A percentile compares a stretch with the other conserved stretches of the same genome.
Evolutionary conservation across 2,888 invertebrate species (phyloP).

Genomic region (Ochropleura leucogaster): DNA sequence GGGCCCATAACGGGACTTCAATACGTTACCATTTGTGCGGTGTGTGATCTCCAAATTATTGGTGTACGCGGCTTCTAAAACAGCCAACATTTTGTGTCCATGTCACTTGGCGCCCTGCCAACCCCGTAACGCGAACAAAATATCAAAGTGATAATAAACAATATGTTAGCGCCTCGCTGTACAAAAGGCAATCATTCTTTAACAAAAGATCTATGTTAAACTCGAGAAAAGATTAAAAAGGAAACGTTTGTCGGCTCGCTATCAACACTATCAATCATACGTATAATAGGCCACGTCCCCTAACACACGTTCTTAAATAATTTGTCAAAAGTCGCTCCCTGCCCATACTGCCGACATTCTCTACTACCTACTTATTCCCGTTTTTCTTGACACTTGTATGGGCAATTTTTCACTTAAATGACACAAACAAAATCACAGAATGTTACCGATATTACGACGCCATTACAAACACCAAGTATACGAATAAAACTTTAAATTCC

Average conservation of each 20-base stretch:
- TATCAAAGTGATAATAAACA: constrained; percentile 59
- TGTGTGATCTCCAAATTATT: constrained; percentile 48
- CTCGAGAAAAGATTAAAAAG: constrained; percentile 80
- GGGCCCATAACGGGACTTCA: constrained; percentile 6
- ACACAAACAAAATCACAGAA: constrained; percentile 62
- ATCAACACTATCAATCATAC: constrained; percentile 87
- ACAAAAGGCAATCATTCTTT: constrained; percentile 66
- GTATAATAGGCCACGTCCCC: constrained; percentile 86
- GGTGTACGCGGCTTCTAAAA: constrained; percentile 46
- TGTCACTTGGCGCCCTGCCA: constrained; percentile 60
- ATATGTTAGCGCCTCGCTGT: constrained; percentile 52
- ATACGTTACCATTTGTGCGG: constrained; percentile 32
- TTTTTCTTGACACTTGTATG: constrained; percentile 78
- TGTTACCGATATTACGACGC: constrained; percentile 7
- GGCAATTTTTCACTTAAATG: constrained; percentile 72
- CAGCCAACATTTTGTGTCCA: constrained; percentile 54
- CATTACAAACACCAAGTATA: constrained; percentile 35
- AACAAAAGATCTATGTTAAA: constrained; percentile 70
- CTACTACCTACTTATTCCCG: constrained; percentile 74
- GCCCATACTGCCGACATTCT: constrained; percentile 78
- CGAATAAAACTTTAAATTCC: constrained; percentile 42
- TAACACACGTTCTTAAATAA: constrained; percentile 90
- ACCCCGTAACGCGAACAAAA: constrained; percentile 55
- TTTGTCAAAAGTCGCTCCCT: constrained; percentile 87
- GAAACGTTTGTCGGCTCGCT: constrained; percentile 80